Percentiles rank a stretch among this genome's conserved stretches.
phyloP scores from a whole-genome alignment of 2,113 vertebrate species.

The Plotosus lineatus region DNA sequence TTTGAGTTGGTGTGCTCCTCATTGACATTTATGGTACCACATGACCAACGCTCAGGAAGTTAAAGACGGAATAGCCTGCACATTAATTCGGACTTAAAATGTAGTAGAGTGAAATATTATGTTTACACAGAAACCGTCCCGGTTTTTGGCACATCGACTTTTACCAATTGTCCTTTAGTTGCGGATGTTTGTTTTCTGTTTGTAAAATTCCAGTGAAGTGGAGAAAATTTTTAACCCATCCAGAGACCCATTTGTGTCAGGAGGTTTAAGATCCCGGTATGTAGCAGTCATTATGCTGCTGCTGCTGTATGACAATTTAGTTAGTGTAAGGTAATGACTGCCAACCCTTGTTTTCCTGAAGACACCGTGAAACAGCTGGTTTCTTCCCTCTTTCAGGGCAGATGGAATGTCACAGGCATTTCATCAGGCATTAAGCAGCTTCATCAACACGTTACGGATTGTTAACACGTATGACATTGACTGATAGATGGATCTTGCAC shows the following conservation, averaged over 20 bases:
- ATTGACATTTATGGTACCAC: not conserved
- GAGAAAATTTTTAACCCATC: slow-evolving; percentile 7
- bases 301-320: not conserved
- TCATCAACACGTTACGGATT: not conserved
- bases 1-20: not conserved
- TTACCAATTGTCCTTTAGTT: not conserved
- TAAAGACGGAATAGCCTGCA: too few relatives aligned
- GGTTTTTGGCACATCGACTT: not conserved
- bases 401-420: slow-evolving; percentile 11
- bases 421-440: slow-evolving; percentile 12
- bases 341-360: slow-evolving; percentile 17
- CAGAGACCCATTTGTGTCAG: not conserved
- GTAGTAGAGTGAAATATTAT: too few relatives aligned
- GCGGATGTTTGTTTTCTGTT: not conserved
- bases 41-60: too few relatives aligned
- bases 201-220: slow-evolving; percentile 12
- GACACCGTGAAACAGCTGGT: slow-evolving; percentile 65
- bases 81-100: too few relatives aligned
- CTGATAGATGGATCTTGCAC: not conserved
- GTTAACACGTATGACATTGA: not conserved
- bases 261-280: not conserved
- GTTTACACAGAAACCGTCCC: not conserved
- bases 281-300: not conserved
- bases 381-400: slow-evolving; percentile 53
- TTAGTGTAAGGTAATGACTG: not conserved